phyloP scores from a whole-genome alignment of 2,888 invertebrate genomes.

The Thymelicus sylvestris region DNA sequence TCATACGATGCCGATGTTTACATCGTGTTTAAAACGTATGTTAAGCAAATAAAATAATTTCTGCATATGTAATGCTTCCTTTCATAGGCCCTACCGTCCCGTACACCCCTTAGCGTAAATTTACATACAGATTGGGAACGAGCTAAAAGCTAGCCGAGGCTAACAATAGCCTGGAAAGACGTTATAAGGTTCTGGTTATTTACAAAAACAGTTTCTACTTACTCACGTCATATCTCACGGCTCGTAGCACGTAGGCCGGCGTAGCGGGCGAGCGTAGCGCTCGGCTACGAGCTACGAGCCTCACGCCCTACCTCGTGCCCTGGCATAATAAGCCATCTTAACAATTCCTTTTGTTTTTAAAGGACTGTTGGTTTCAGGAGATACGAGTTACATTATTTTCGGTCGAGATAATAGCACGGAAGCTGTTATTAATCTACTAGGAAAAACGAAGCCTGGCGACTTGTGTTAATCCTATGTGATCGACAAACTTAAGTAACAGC shows the following conservation, averaged over 20 bases:
- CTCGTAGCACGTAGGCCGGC: constrained; percentile 34
- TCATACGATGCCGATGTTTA: too few species aligned
- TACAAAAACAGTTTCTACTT: constrained; percentile 33
- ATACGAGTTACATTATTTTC: constrained; percentile 3
- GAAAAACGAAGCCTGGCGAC: too few species aligned
- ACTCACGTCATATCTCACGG: constrained; percentile 19
- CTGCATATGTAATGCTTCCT: too few species aligned
- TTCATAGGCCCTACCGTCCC: neutral
- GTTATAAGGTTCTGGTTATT: constrained; percentile 57
- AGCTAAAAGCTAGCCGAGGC: constrained; percentile 15
- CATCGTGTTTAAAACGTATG: too few species aligned
- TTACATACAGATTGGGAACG: constrained; percentile 7
- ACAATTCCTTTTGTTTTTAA: constrained; percentile 55
- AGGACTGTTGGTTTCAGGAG: constrained; percentile 38
- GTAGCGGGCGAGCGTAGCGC: constrained; percentile 49
- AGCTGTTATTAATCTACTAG: neutral
- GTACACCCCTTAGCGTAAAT: neutral
- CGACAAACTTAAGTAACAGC: too few species aligned
- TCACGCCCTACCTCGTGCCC: constrained; percentile 55
- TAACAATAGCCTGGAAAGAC: constrained; percentile 35
- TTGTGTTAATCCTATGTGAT: too few species aligned
- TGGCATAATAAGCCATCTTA: constrained; percentile 66
- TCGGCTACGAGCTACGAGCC: constrained; percentile 57
- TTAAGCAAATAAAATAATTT: too few species aligned
- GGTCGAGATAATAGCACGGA: neutral